These are phyloP conservation scores for Drosophila funebris DNA, from an alignment of 1,140 invertebrate genomes.

Conservation along the genomic window DNA sequence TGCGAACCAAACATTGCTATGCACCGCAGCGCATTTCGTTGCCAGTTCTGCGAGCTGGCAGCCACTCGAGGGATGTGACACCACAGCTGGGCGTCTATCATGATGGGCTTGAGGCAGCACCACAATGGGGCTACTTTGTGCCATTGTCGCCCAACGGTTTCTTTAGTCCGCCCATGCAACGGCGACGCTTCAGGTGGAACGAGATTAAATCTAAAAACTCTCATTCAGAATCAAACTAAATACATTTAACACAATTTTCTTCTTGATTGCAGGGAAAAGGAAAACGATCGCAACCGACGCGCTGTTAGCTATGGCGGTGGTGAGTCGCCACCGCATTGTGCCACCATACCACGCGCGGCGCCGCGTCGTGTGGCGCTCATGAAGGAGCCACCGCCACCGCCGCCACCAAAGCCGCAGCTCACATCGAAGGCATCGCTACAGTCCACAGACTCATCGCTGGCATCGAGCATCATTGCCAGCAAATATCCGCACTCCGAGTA, in stretches of 20 bases:
- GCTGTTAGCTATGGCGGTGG: constrained; percentile 73
- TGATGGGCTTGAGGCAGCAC: constrained; percentile 44
- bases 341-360: constrained; percentile 76
- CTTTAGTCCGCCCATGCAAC: constrained; percentile 75
- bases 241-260: neutral
- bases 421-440: constrained; percentile 60
- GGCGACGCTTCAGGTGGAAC: constrained; percentile 65
- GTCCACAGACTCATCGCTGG: constrained; percentile 47
- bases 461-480: constrained; percentile 56
- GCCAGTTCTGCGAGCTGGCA: constrained; percentile 48
- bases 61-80: constrained; percentile 57
- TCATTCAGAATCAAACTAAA: neutral
- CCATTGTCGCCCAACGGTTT: constrained; percentile 68
- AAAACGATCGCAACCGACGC: constrained; percentile 81
- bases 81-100: constrained; percentile 71
- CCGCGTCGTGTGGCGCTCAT: constrained; percentile 76
- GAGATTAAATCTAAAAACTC: neutral
- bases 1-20: constrained; percentile 36
- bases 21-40: constrained; percentile 60
- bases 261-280: constrained; percentile 71
- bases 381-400: constrained; percentile 81
- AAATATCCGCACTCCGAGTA: constrained; percentile 82
- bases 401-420: constrained; percentile 74
- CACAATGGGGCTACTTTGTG: constrained; percentile 81
- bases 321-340: constrained; percentile 51